phyloP scores from a whole-genome alignment of 2,888 invertebrate species.

The Cyaniris semiargus region DNA sequence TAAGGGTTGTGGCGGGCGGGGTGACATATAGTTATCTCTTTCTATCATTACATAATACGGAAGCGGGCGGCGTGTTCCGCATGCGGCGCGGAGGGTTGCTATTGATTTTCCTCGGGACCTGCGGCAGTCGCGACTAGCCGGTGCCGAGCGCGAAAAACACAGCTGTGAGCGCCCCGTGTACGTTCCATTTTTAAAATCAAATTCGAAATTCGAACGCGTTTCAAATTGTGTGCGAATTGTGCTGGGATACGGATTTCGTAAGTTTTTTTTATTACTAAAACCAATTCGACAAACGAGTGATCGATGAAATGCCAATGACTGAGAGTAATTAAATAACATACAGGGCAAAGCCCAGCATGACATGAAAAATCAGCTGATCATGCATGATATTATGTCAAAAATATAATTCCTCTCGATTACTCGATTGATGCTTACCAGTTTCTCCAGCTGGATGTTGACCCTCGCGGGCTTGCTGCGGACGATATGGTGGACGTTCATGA shows the following conservation, averaged over 20 bases:
- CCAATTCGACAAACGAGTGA: not conserved
- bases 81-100: conserved; percentile 72
- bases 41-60: conserved; percentile 73
- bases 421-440: conserved; percentile 56
- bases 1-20: conserved; percentile 56
- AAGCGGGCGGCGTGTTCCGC: conserved; percentile 76
- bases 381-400: not conserved
- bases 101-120: conserved; percentile 76
- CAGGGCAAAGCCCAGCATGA: not conserved
- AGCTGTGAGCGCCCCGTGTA: conserved; percentile 67
- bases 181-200: conserved; percentile 52
- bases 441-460: conserved; percentile 55
- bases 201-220: conserved; percentile 41
- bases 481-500: conserved; percentile 66
- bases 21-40: conserved; percentile 56
- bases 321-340: conserved; percentile 1
- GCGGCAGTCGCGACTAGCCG: conserved; percentile 77
- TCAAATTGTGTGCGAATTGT: conserved; percentile 55
- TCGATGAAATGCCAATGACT: not conserved
- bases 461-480: conserved; percentile 55
- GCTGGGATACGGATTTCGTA: conserved; percentile 69
- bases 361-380: conserved; percentile 18
- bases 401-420: not conserved
- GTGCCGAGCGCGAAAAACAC: conserved; percentile 75
- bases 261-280: conserved; percentile 50